These are phyloP conservation scores for Drosophila funebris DNA, from an alignment of 1,140 invertebrate species.

Conservation along the genomic window DNA sequence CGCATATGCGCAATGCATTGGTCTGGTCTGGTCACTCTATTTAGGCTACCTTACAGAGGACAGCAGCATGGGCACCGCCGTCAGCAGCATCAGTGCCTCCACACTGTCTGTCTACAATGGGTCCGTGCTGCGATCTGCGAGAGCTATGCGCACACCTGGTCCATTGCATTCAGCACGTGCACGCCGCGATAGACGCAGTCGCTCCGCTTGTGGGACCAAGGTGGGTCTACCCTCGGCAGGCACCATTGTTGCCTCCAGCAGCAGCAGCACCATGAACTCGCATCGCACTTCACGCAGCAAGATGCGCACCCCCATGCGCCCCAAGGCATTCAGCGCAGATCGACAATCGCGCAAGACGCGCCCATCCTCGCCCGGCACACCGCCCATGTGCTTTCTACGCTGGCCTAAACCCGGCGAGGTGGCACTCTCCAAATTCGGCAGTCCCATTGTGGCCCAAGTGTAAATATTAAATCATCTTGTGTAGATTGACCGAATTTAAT, in stretches of 20 bases:
- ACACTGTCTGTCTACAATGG: conserved; percentile 39
- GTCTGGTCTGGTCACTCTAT: conserved; percentile 54
- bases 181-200: conserved; percentile 68
- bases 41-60: conserved; percentile 84
- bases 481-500: too few species aligned
- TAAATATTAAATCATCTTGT: conserved; percentile 45
- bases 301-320: conserved; percentile 73
- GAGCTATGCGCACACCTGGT: conserved; percentile 66
- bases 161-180: conserved; percentile 76
- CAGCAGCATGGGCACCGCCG: conserved; percentile 55
- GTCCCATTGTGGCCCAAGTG: conserved; percentile 85
- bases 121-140: conserved; percentile 55
- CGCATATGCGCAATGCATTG: conserved; percentile 16
- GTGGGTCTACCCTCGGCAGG: neutral
- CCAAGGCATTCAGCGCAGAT: conserved; percentile 78
- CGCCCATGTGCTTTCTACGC: conserved; percentile 85
- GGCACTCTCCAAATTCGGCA: conserved; percentile 86
- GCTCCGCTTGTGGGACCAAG: conserved; percentile 52
- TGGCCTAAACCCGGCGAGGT: conserved; percentile 86
- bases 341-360: conserved; percentile 49
- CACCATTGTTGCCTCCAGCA: neutral
- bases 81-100: conserved; percentile 30
- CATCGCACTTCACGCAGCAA: conserved; percentile 68
- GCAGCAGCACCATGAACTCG: neutral
- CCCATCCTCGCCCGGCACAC: conserved; percentile 84